Conservation (phyloP, 2,888 invertebrate species). For the Xanthia icteritia region DNA sequence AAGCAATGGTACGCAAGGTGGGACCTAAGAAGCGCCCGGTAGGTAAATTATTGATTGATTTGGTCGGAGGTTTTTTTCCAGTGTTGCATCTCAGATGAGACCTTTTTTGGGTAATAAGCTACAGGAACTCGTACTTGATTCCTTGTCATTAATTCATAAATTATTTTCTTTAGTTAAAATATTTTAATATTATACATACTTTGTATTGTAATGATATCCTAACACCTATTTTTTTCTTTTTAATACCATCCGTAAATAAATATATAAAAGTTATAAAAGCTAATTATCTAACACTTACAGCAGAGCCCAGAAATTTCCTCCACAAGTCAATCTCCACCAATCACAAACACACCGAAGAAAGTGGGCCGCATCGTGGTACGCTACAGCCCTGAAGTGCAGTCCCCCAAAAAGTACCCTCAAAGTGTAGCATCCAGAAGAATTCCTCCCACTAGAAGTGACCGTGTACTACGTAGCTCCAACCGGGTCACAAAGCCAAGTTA, state of each 20-base stretch:
- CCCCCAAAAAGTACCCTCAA: constrained; percentile 45
- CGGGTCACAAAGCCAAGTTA: constrained; percentile 55
- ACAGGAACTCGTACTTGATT: background rate
- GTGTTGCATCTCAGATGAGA: background rate
- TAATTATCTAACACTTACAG: constrained; percentile 41
- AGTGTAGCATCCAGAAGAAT: constrained; percentile 9
- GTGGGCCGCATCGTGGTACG: constrained; percentile 57
- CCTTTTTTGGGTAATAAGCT: background rate
- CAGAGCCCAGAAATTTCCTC: constrained; percentile 77
- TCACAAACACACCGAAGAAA: constrained; percentile 74
- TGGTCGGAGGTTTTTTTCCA: too few species aligned
- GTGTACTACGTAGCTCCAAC: constrained; percentile 79
- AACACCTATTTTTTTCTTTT: background rate
- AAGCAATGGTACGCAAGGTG: constrained; percentile 65
- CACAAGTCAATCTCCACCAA: constrained; percentile 77
- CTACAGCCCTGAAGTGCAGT: constrained; percentile 66
- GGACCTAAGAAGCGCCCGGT: constrained; percentile 29
- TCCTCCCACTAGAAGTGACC: constrained; percentile 46
- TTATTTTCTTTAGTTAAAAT: too few species aligned
- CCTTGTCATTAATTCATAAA: background rate
- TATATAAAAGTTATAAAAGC: background rate
- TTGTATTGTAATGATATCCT: background rate
- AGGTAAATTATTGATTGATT: background rate
- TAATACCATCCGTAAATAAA: too few species aligned
- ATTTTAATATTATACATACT: background rate